A percentile compares a stretch with the other conserved stretches of the same genome.
Conservation (phyloP, 2,797 vertebrate genomes). For the Setipinna tenuifilis region DNA sequence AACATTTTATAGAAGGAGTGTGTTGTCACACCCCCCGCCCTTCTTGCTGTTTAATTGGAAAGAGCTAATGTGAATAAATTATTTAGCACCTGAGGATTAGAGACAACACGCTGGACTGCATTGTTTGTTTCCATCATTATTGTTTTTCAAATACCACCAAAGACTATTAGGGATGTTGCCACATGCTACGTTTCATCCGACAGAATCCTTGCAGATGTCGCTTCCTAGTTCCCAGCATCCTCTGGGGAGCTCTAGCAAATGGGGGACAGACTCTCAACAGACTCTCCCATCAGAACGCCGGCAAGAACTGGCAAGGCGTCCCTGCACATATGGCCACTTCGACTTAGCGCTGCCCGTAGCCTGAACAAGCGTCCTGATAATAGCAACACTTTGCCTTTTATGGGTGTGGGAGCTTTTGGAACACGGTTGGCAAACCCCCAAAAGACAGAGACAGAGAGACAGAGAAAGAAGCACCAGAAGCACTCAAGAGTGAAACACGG, state of each 20-base stretch:
- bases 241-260: not conserved
- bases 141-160: slow-evolving; percentile 11
- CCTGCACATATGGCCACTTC: not conserved
- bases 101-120: not conserved
- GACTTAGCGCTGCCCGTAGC: not conserved
- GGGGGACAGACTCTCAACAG: not conserved
- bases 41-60: not conserved
- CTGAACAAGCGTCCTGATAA: not conserved
- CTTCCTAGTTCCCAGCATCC: not conserved
- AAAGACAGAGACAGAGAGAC: slow-evolving; percentile 30
- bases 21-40: too few relatives aligned
- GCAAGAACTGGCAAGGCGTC: not conserved
- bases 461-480: not conserved
- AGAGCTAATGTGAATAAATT: not conserved
- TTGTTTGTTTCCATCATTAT: not conserved
- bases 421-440: not conserved
- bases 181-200: slow-evolving; percentile 16
- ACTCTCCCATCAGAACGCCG: not conserved
- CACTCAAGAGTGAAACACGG: not conserved
- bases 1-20: too few relatives aligned
- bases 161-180: not conserved
- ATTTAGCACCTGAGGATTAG: slow-evolving; percentile 3
- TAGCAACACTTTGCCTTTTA: slow-evolving; percentile 17
- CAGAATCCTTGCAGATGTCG: slow-evolving; percentile 19
- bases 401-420: not conserved